Percentiles rank a stretch among this genome's conserved stretches.
phyloP scores from a whole-genome alignment of 92 coral and sea anemone genomes.

The Palythoa grandis region DNA sequence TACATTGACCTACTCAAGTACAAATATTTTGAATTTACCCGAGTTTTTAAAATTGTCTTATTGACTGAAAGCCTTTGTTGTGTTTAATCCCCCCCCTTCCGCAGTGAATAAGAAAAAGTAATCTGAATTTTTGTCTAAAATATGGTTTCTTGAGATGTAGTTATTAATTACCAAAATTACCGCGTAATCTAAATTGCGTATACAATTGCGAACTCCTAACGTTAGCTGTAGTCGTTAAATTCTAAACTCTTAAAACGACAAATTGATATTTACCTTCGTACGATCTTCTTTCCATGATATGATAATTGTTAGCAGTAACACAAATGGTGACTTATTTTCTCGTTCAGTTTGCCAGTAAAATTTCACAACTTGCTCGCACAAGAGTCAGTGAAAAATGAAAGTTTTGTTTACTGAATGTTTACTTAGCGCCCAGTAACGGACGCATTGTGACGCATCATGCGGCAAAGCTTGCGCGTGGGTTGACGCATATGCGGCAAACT shows the following conservation, averaged over 20 bases:
- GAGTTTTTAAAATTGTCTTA: too few species aligned
- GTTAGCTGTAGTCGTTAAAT: neutral
- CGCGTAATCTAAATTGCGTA: neutral
- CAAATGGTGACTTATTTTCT: neutral
- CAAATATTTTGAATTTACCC: too few species aligned
- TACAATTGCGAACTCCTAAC: neutral
- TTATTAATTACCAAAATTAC: neutral
- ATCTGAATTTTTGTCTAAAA: neutral
- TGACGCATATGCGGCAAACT: slow-evolving; percentile 11
- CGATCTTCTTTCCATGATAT: neutral
- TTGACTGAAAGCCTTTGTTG: too few species aligned
- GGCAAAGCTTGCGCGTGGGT: slow-evolving; percentile 12
- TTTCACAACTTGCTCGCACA: neutral
- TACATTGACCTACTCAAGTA: too few species aligned
- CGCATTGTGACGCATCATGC: slow-evolving; percentile 20
- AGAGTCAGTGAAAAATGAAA: slow-evolving; percentile 2
- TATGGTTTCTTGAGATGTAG: neutral
- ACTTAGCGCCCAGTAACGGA: slow-evolving; percentile 14
- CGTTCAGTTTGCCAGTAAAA: neutral
- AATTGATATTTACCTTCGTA: neutral
- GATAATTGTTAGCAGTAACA: neutral
- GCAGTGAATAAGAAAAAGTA: too few species aligned
- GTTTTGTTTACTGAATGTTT: slow-evolving; percentile 19
- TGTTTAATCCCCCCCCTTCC: too few species aligned
- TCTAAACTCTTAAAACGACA: neutral